phyloP scores from a whole-genome alignment of 2,113 vertebrate species.

The Zeus faber region DNA sequence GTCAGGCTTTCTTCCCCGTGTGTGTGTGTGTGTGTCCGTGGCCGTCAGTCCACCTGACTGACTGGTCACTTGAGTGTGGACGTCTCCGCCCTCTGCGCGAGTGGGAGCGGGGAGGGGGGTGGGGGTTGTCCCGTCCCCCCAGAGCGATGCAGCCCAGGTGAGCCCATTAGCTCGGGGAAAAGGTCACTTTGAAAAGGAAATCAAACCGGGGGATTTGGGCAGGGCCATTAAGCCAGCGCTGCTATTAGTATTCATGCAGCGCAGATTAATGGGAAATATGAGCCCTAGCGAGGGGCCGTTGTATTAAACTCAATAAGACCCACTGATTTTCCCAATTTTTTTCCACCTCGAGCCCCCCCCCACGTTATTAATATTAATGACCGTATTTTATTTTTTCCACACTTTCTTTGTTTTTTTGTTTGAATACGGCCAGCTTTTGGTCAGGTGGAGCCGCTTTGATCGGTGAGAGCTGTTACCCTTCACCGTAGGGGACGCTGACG shows the following conservation, averaged over 20 bases:
- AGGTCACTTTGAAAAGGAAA: conserved; percentile 77
- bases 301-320: conserved; percentile 74
- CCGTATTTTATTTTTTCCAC: conserved; percentile 40
- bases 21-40: conserved; percentile 15
- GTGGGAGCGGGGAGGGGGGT: conserved; percentile 29
- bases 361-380: conserved; percentile 71
- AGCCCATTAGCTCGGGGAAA: conserved; percentile 71
- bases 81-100: conserved; percentile 22
- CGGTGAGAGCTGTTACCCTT: no score
- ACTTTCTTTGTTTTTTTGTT: no score
- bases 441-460: no score
- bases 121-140: conserved; percentile 24
- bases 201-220: conserved; percentile 73
- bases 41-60: conserved; percentile 6
- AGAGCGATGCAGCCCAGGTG: conserved; percentile 67
- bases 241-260: conserved; percentile 76
- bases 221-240: conserved; percentile 68
- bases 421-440: no score
- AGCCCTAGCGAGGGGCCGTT: conserved; percentile 58
- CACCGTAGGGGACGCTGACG: no score
- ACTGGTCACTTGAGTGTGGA: conserved; percentile 7
- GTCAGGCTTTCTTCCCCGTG: conserved; percentile 5
- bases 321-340: conserved; percentile 70
- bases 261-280: conserved; percentile 74
- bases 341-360: conserved; percentile 51